phyloP scores from a whole-genome alignment of 2,888 invertebrate species.

The Candidula unifasciata region DNA sequence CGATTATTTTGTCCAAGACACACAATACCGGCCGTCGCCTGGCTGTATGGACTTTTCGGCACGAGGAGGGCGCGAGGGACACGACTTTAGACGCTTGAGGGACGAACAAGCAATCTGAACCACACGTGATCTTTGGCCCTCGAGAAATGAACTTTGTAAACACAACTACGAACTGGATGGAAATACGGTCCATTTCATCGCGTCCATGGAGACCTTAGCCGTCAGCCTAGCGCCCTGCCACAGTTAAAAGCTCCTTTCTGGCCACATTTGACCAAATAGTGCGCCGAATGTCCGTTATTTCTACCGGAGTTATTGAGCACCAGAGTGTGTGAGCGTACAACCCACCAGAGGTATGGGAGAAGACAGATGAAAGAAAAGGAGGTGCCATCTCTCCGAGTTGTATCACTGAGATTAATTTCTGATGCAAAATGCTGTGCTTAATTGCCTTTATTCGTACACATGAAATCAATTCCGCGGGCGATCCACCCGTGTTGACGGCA shows the following conservation, averaged over 20 bases:
- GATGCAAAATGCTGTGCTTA: conserved; percentile 57
- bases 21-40: conserved; percentile 42
- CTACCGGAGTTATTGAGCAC: conserved; percentile 38
- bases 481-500: conserved; percentile 42
- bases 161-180: conserved; percentile 45
- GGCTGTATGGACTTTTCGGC: conserved; percentile 42
- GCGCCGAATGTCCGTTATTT: conserved; percentile 40
- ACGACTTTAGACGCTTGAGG: conserved; percentile 24
- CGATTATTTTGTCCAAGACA: conserved; percentile 41
- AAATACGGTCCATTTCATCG: conserved; percentile 51
- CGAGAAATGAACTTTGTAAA: conserved; percentile 53
- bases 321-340: conserved; percentile 41
- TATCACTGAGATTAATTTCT: conserved; percentile 55
- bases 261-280: conserved; percentile 47
- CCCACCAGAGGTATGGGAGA: conserved; percentile 25
- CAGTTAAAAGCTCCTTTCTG: conserved; percentile 34
- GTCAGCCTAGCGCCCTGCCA: conserved; percentile 43
- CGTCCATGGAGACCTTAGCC: conserved; percentile 40
- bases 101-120: conserved; percentile 48
- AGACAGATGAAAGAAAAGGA: conserved; percentile 18
- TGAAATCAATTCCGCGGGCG: conserved; percentile 55
- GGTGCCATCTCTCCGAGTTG: conserved; percentile 41
- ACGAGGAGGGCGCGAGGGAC: conserved; percentile 32
- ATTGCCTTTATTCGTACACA: conserved; percentile 57
- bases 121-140: conserved; percentile 49